These are phyloP conservation scores for Mola mola DNA, from an alignment of 2,113 vertebrate genomes.

Conservation along the genomic window DNA sequence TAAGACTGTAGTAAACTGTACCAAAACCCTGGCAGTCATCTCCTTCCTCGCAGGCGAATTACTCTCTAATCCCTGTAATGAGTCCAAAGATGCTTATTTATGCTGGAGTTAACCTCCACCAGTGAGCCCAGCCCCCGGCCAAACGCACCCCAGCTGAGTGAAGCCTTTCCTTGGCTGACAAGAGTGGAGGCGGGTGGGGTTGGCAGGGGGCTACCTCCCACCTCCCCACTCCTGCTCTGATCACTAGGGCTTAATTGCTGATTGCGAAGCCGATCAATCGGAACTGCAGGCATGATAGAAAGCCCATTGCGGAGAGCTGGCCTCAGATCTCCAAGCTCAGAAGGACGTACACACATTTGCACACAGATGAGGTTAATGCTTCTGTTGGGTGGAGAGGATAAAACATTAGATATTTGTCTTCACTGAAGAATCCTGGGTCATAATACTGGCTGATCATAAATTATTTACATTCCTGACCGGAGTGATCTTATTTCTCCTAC, in stretches of 20 bases:
- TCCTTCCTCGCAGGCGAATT: constrained; percentile 82
- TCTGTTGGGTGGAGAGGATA: constrained; percentile 48
- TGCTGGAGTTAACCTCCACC: constrained; percentile 86
- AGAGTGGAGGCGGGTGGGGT: constrained; percentile 45
- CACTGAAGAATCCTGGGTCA: constrained; percentile 28
- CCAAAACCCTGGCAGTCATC: constrained; percentile 80
- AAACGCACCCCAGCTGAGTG: constrained; percentile 81
- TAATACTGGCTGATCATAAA: constrained; percentile 6
- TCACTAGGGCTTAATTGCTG: constrained; percentile 84
- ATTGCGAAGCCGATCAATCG: constrained; percentile 80
- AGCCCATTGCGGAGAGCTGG: constrained; percentile 55
- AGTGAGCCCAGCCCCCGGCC: constrained; percentile 84
- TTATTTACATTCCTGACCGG: constrained; percentile 1
- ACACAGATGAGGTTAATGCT: constrained; percentile 59
- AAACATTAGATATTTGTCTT: constrained; percentile 61
- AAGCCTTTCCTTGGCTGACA: constrained; percentile 77
- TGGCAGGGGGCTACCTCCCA: constrained; percentile 31
- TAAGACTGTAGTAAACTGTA: constrained; percentile 84
- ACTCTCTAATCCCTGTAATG: constrained; percentile 86
- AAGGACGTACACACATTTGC: constrained; percentile 41
- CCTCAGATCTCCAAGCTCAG: constrained; percentile 45
- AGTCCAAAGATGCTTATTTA: constrained; percentile 87
- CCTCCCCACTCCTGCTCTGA: constrained; percentile 67
- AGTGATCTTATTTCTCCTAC: constrained; percentile 45
- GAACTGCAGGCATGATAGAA: constrained; percentile 73